Evolutionary conservation across 2,888 invertebrate species (phyloP), one percentile per base, ranked within the genome.

Genomic region (Drosophila niveifrons): DNA sequence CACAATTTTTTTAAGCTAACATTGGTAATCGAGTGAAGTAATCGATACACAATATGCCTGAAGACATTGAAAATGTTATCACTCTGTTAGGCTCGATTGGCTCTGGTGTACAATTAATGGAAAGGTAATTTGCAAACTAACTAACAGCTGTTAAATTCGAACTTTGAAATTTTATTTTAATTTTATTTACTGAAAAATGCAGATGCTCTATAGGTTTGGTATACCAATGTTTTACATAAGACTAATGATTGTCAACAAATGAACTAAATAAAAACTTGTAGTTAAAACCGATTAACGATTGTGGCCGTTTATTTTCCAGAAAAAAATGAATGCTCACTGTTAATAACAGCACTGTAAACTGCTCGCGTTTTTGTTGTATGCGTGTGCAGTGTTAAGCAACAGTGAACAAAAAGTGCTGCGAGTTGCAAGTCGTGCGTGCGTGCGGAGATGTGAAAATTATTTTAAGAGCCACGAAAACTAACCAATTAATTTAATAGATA

Each of bases 391-490:
- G 43, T 61, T 66, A 61, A 61, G 55, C 61, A 61, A 55, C 61
- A 61, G 55, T 61, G 62, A 66, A 67, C 67, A 56, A 75, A 67
- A 77, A 76, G 78, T 73, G 78, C 68, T 78, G 78, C 52, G 47
- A 78, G 66, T 52, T 78, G 76, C 57, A 57, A 74, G 78, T 78
- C 53, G 78, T 57, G 64, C 15, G 64, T 66, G 69, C 55, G 76
- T 64, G 66, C 43, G 48, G 66, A 66, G 53, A 74, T 69, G 59
- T 66, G 39, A 66, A 51, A 62, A 50, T 66, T 74, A 57, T 50
- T 64, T 78, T 66, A 66, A 69, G 47, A 78, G 78, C 73, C 66
- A 76, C 78, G 78, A 76, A 76, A 76, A 78, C 78, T 78, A 78
- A 76, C 78, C 78, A 78, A 78, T 76, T 76, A 73, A 76, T 69